Evolutionary conservation across 1,140 invertebrate genomes (phyloP), one percentile per base, ranked within the genome.

Genomic region (Luehdorfia chinensis): DNA sequence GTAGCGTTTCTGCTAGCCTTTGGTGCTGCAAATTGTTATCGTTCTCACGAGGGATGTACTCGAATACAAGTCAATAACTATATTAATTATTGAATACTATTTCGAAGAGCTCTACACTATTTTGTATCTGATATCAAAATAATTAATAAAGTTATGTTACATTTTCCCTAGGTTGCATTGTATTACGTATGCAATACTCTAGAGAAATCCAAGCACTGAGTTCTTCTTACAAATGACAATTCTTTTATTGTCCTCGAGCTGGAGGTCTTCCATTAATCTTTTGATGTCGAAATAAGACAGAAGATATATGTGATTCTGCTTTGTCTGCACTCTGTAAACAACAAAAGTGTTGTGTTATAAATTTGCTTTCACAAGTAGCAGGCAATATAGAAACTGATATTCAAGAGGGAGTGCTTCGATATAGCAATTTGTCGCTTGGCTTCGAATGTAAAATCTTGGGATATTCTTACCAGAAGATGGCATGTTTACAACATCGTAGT

Each of bases 381-480:
- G 13, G 32, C 21, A 47, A 43, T 41, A 47, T 43, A 45, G 12
- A 36, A 37, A 31, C 41, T 56, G 45, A 63, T 57, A 66, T 59
- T 27, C 59, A n/a, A n/a, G 19, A 39, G 48, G 59, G 66, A 68
- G 61, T 67, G 60, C 57, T 70, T 62, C 60, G 61, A 68, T 67
- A 75, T 71, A 66, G 58, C 61, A 59, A 73, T 76, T 78, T 64
- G 62, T 60, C 59, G 61, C 71, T 57, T 71, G 55, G 57, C 46
- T 70, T 54, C 52, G 61, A 75, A 75, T 75, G 62, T 69, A 62
- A 75, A 72, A 60, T 70, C 59, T 58, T 55, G 36, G 55, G 60
- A 66, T 67, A 71, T 74, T 73, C 65, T 53, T 54, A 64, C 56
- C 67, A 68, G 68, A 77, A 70, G 76, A 72, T 58, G 67, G 61